phyloP scores from a whole-genome alignment of 1,140 invertebrate genomes.

The Drosophila carrolli region DNA sequence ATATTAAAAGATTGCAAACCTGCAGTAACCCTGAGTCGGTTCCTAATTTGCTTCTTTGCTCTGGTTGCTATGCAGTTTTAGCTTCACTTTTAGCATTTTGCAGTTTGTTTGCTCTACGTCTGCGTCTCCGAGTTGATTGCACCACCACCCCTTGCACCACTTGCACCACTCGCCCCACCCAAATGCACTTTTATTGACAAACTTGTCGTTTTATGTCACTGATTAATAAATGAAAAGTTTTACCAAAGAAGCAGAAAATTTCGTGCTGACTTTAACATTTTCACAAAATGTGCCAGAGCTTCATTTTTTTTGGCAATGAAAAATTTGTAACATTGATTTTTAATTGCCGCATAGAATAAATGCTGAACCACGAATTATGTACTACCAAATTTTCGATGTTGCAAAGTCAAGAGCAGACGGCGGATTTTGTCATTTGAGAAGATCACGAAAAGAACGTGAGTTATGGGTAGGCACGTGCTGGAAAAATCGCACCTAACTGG shows the following conservation, averaged over 20 bases:
- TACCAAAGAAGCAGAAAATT: slow-evolving; percentile 14
- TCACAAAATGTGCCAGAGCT: slow-evolving; percentile 31
- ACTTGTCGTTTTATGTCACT: slow-evolving; percentile 64
- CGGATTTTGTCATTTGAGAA: slow-evolving; percentile 31
- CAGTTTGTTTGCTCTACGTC: slow-evolving; percentile 71
- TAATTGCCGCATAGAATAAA: slow-evolving; percentile 33
- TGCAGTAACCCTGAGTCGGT: slow-evolving; percentile 1
- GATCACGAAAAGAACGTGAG: slow-evolving; percentile 38
- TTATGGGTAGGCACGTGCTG: slow-evolving; percentile 44
- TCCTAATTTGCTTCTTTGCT: not conserved
- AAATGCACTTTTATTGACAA: slow-evolving; percentile 32
- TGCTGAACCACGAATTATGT: slow-evolving; percentile 10
- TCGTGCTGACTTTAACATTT: slow-evolving; percentile 54
- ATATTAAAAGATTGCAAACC: too few relatives aligned
- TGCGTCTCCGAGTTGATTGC: slow-evolving; percentile 76
- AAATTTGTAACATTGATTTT: slow-evolving; percentile 78
- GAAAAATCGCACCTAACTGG: slow-evolving; percentile 43
- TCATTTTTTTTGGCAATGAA: slow-evolving; percentile 57
- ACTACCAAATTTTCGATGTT: not conserved
- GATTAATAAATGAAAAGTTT: slow-evolving; percentile 74
- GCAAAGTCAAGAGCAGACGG: not conserved
- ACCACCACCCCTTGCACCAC: slow-evolving; percentile 35
- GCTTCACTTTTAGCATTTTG: slow-evolving; percentile 65
- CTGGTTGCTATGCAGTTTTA: slow-evolving; percentile 56
- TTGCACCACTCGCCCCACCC: not conserved